phyloP scores from a whole-genome alignment of 2,888 invertebrate species.

The Oxytorus armatus region DNA sequence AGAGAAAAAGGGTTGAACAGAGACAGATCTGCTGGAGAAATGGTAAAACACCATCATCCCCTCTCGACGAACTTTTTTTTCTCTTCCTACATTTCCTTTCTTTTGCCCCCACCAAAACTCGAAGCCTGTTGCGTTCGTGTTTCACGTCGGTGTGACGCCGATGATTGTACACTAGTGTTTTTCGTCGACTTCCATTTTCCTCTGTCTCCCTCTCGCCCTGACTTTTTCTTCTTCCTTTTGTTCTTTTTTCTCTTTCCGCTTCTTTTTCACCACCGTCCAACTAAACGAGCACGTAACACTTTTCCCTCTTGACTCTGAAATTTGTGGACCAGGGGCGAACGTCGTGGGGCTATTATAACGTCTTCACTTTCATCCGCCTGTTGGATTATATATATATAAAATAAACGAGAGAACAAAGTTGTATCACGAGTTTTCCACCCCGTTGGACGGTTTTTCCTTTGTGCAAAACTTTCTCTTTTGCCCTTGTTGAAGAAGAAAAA shows the following conservation, averaged over 20 bases:
- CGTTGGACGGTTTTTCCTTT: neutral
- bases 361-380: constrained; percentile 34
- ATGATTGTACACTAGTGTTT: constrained; percentile 19
- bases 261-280: constrained; percentile 14
- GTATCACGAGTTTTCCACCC: neutral
- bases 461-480: neutral
- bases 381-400: constrained; percentile 3
- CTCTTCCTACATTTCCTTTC: neutral
- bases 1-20: constrained; percentile 2
- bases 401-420: constrained; percentile 37
- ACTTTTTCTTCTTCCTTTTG: constrained; percentile 5
- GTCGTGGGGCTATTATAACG: constrained; percentile 44
- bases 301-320: constrained; percentile 21
- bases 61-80: constrained; percentile 41
- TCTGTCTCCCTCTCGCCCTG: neutral
- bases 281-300: constrained; percentile 36
- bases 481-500: neutral
- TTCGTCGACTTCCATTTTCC: neutral
- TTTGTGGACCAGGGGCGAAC: constrained; percentile 34
- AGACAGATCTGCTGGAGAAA: constrained; percentile 26
- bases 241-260: constrained; percentile 1
- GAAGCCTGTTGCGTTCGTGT: constrained; percentile 32
- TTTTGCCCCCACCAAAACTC: neutral
- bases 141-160: constrained; percentile 15
- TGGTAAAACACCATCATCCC: constrained; percentile 51